Conservation (phyloP, 1,140 invertebrate species). For the Megalopta genalis region DNA sequence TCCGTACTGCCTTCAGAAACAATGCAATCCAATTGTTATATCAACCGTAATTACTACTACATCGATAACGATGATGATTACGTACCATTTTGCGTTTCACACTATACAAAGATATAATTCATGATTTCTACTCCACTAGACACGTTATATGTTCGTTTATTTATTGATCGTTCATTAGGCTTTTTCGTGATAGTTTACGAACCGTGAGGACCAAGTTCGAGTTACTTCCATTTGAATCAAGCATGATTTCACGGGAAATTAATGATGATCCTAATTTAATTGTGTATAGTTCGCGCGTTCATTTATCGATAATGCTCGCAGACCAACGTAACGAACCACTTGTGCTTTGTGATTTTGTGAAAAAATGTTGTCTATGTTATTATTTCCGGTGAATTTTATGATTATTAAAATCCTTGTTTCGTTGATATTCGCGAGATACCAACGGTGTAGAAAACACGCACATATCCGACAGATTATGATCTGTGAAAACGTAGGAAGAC, state of each 20-base stretch:
- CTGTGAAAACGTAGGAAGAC: conserved; percentile 9
- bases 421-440: conserved; percentile 32
- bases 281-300: not conserved
- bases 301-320: not conserved
- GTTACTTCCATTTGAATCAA: conserved; percentile 6
- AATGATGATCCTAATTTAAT: not conserved
- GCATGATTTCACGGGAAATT: not conserved
- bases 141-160: conserved; percentile 30
- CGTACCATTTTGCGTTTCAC: conserved; percentile 17
- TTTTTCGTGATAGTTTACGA: conserved; percentile 12
- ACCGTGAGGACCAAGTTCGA: conserved; percentile 37
- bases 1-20: conserved; percentile 21
- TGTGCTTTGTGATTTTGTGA: not conserved
- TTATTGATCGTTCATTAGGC: conserved; percentile 35
- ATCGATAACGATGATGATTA: conserved; percentile 1
- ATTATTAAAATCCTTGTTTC: not conserved
- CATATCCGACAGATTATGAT: conserved; percentile 54
- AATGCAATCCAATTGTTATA: conserved; percentile 22
- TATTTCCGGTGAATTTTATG: not conserved
- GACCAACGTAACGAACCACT: not conserved
- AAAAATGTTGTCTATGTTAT: not conserved
- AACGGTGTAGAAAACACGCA: conserved; percentile 47
- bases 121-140: conserved; percentile 10
- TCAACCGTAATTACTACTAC: not conserved
- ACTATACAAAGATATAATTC: conserved; percentile 18